phyloP scores from a whole-genome alignment of 23 tunicate species.

The Oikopleura albicans region DNA sequence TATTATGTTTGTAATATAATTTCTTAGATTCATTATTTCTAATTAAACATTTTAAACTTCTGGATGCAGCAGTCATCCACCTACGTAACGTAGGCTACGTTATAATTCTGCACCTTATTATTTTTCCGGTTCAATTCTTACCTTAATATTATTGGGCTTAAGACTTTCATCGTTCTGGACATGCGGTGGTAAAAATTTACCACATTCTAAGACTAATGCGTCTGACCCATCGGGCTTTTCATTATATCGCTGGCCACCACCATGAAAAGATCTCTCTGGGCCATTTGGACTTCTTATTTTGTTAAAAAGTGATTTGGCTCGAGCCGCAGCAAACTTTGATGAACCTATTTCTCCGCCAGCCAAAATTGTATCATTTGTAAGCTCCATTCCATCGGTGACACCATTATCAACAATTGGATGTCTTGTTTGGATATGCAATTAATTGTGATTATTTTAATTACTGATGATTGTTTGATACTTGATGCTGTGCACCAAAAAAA shows the following conservation, averaged over 20 bases:
- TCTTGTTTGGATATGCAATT: no score
- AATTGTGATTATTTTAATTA: no score
- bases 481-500: no score
- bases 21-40: no score
- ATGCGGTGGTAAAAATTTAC: background rate
- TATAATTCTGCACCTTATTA: no score
- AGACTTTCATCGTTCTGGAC: background rate
- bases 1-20: no score
- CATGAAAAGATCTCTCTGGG: background rate
- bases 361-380: background rate
- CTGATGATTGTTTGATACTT: no score
- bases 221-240: background rate
- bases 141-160: background rate
- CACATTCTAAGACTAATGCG: background rate
- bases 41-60: no score
- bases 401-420: background rate
- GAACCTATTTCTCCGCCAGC: background rate
- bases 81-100: no score
- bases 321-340: background rate
- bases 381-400: background rate
- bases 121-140: no score
- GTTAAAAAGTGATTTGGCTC: background rate
- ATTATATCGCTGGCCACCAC: background rate
- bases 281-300: background rate
- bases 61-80: no score